Evolutionary conservation across 2,113 vertebrate species (phyloP).

Genomic region (Lonchura striata): DNA sequence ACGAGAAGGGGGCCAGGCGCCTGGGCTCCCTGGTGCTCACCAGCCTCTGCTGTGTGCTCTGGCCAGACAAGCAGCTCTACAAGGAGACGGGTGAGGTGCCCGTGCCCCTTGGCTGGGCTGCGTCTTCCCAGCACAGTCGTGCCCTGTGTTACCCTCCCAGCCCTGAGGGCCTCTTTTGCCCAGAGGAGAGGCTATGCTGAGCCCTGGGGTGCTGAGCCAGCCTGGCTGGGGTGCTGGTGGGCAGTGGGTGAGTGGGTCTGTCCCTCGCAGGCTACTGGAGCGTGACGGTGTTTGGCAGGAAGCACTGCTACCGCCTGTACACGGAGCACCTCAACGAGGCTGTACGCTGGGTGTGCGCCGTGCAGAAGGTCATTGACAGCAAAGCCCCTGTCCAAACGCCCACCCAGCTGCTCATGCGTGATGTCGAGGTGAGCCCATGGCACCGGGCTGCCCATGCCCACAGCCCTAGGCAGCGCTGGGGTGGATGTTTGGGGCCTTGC

Average conservation of each 20-base stretch:
- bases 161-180: rapidly evolving
- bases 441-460: rapidly evolving
- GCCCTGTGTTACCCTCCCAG: not conserved
- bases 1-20: conserved; percentile 82
- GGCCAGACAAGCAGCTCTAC: conserved; percentile 91
- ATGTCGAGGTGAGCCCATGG: conserved; percentile 81
- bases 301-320: conserved; percentile 89
- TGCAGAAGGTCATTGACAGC: conserved; percentile 91
- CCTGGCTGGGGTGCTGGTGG: not conserved
- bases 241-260: not conserved
- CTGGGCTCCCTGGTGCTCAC: conserved; percentile 92
- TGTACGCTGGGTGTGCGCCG: conserved; percentile 88
- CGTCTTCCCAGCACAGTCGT: rapidly evolving
- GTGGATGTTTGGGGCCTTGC: rapidly evolving
- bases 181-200: not conserved
- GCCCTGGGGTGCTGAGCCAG: not conserved
- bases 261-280: conserved; percentile 86
- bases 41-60: conserved; percentile 92
- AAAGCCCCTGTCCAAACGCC: conserved; percentile 92
- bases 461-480: rapidly evolving
- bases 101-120: rapidly evolving
- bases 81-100: conserved; percentile 88
- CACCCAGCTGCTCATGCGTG: conserved; percentile 91
- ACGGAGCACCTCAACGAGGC: conserved; percentile 92
- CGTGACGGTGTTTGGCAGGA: conserved; percentile 90